Conservation (phyloP, 2,888 invertebrate species). For the Xestia sexstrigata region DNA sequence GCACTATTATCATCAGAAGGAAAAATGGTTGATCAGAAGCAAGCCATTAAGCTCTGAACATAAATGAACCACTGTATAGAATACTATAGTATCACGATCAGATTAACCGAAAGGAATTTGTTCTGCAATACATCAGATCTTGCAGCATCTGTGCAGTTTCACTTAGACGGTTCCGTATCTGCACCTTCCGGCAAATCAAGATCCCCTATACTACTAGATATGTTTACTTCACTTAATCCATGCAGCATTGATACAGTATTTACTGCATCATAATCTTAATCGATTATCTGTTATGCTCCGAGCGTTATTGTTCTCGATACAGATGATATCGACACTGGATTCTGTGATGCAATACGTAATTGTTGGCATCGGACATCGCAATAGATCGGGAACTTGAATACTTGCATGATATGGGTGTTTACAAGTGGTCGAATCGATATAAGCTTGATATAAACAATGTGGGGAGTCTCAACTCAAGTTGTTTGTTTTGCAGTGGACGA, state of each 20-base stretch:
- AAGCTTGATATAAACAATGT: conserved; percentile 7
- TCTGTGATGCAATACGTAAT: conserved; percentile 58
- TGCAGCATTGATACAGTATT: conserved; percentile 56
- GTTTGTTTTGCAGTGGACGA: conserved; percentile 4
- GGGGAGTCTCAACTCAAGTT: not conserved
- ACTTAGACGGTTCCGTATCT: conserved; percentile 38
- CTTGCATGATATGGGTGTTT: conserved; percentile 35
- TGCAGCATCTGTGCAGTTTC: conserved; percentile 17
- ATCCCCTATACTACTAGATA: conserved; percentile 32
- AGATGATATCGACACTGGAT: conserved; percentile 52
- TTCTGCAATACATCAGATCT: conserved; percentile 14
- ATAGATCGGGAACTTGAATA: conserved; percentile 35
- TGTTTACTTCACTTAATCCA: conserved; percentile 56
- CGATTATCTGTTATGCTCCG: conserved; percentile 60
- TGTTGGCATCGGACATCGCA: conserved; percentile 45
- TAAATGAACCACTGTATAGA: not conserved
- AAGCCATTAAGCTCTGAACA: not conserved
- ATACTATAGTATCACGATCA: not conserved
- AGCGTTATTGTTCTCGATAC: conserved; percentile 63
- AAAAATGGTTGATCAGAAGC: not conserved
- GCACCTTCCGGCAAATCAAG: conserved; percentile 39
- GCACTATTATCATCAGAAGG: not conserved
- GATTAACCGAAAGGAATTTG: not conserved
- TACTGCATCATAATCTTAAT: conserved; percentile 64
- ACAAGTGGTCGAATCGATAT: conserved; percentile 28